Evolutionary conservation across 2,888 invertebrate genomes (phyloP), one percentile per base, ranked within the genome.

Genomic region (Hypomecis punctinalis): DNA sequence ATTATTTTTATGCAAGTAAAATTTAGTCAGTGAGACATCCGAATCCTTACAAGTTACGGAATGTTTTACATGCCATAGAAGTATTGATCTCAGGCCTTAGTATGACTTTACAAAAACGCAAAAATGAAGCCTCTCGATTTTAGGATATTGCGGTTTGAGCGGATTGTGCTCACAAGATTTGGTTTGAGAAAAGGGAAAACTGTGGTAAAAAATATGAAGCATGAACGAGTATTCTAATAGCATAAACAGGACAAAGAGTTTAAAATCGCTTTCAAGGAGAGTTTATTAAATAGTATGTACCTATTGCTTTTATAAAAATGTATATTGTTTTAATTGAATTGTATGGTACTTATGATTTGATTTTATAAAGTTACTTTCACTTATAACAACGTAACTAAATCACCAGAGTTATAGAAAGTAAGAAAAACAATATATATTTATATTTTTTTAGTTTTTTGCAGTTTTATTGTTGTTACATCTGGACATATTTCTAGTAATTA

Each of bases 41-140:
- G 83, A 85, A 84, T 74, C 83, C 84, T 71, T 78, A 49, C 63
- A 85, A 82, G 82, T 82, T 77, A 63, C 69, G 70, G 65, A 77
- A 83, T 81, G 79, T 82, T 81, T 81, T 69, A 75, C 81, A 76
- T 80, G 67, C 74, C 71, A 74, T 74, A 58, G 72, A 75, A 67
- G 72, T 66, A 78, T 78, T 72, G 76, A 80, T 77, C 76, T 69
- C 70, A 76, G 78, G 76, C 77, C 73, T 61, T 78, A 76, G 75
- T 71, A 79, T 77, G 74, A 77, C 74, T 80, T 79, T 75, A 61
- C 73, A 76, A 72, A 79, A 80, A 72, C 75, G 66, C 66, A 61
- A 65, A 60, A 67, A 63, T 52, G 68, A 70, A 68, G 60, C 65
- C 66, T 48, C 45, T 63, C 56, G 13, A 61, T 69, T 67, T 73